Evolutionary conservation across 2,888 invertebrate genomes (phyloP).

Genomic region (Thysanoteuthis rhombus): DNA sequence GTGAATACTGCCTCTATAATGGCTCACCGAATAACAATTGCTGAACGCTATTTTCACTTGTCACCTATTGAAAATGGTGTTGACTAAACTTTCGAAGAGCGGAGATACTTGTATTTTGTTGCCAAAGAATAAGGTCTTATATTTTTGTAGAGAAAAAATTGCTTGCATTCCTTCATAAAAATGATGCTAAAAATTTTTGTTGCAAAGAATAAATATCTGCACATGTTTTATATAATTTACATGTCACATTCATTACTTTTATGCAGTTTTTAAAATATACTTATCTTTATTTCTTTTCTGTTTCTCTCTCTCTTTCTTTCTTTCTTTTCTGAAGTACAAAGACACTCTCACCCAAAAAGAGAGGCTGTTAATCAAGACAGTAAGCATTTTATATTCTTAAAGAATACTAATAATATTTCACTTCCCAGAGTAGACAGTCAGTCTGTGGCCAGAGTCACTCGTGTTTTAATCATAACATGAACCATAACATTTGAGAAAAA

Average conservation of each 20-base stretch:
- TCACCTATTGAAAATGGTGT: too few relatives aligned
- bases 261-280: neutral
- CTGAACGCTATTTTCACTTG: too few relatives aligned
- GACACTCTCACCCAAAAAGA: conserved; percentile 26
- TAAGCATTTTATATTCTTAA: conserved; percentile 28
- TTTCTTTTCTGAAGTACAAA: conserved; percentile 1
- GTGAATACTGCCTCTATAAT: too few relatives aligned
- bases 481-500: neutral
- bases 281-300: neutral
- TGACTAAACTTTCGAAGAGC: too few relatives aligned
- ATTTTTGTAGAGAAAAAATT: too few relatives aligned
- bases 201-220: neutral
- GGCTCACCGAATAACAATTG: too few relatives aligned
- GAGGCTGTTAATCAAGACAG: conserved; percentile 22
- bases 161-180: neutral
- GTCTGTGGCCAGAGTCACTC: neutral
- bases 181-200: neutral
- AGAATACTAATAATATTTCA: neutral
- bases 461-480: neutral
- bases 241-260: neutral
- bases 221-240: neutral
- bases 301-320: neutral
- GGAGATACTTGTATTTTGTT: too few relatives aligned
- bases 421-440: neutral
- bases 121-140: neutral